These are phyloP conservation scores for Drosophila neoperkinsi DNA, from an alignment of 2,888 invertebrate genomes.

Conservation along the genomic window DNA sequence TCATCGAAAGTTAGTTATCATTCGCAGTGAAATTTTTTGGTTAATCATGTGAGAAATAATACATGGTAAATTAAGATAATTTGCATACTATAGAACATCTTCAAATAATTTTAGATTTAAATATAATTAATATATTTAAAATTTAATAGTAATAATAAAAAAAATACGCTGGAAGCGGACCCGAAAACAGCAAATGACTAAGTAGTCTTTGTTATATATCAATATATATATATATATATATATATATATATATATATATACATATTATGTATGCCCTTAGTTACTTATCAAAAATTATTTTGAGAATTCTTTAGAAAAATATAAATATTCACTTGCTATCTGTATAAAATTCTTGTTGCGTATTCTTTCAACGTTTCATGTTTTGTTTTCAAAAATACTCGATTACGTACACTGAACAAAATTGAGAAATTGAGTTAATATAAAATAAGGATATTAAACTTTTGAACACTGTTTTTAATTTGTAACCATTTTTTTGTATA, in stretches of 20 bases:
- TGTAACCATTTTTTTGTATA: not conserved
- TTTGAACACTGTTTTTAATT: not conserved
- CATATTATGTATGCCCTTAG: not conserved
- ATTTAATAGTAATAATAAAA: not conserved
- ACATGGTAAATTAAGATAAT: not conserved
- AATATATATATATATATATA: not conserved
- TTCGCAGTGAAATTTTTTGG: not conserved
- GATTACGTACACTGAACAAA: too few species aligned
- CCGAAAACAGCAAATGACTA: not conserved
- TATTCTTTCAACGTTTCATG: not conserved
- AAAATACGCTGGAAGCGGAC: not conserved
- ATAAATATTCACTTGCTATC: fast-evolving
- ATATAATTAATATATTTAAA: not conserved
- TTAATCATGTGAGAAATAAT: not conserved
- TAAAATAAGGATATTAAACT: not conserved
- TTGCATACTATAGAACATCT: not conserved
- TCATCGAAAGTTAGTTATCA: not conserved
- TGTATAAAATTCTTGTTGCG: not conserved
- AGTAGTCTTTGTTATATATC: not conserved
- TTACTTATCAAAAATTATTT: not conserved
- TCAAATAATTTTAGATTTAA: not conserved
- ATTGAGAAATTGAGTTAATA: not conserved
- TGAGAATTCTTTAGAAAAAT: not conserved
- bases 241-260: not conserved
- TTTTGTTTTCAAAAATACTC: not conserved